A percentile compares a stretch with the other conserved stretches of the same genome.
Evolutionary conservation across 2,888 invertebrate genomes (phyloP).

Genomic region (Rhagonycha fulva): DNA sequence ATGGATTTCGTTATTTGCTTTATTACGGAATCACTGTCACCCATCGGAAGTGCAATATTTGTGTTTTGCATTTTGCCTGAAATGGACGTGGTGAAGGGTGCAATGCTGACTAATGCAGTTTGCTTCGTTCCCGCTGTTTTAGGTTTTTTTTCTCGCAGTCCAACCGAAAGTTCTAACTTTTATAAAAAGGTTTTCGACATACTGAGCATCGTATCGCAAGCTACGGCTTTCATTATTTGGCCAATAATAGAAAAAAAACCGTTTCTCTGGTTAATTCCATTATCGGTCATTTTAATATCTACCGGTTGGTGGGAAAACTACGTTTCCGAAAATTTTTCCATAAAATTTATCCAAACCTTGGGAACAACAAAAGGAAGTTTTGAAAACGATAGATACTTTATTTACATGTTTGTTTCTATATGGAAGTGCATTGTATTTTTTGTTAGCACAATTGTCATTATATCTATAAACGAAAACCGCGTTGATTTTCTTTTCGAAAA

Average conservation of each 20-base stretch:
- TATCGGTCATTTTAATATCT: conserved; percentile 71
- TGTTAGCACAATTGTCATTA: conserved; percentile 61
- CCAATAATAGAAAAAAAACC: conserved; percentile 60
- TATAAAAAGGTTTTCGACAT: conserved; percentile 58
- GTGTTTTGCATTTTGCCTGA: conserved; percentile 78
- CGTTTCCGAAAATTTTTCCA: conserved; percentile 56
- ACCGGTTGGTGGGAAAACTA: conserved; percentile 88
- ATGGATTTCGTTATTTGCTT: conserved; percentile 63
- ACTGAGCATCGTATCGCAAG: conserved; percentile 66
- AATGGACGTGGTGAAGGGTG: conserved; percentile 79
- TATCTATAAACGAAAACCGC: conserved; percentile 56
- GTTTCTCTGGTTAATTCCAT: conserved; percentile 65
- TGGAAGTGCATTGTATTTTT: conserved; percentile 81
- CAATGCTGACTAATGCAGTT: conserved; percentile 83
- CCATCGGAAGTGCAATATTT: conserved; percentile 76
- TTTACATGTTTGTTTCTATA: conserved; percentile 72
- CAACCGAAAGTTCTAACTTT: conserved; percentile 4
- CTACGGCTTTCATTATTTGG: conserved; percentile 71
- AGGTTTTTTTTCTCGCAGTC: conserved; percentile 70
- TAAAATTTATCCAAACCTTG: conserved; percentile 49
- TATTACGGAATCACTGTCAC: conserved; percentile 77
- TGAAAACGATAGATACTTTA: conserved; percentile 64
- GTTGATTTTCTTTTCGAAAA: conserved; percentile 58
- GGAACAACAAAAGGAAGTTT: conserved; percentile 49
- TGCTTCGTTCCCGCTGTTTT: conserved; percentile 77